phyloP scores from a whole-genome alignment of 2,888 invertebrate species.

The Seira ritae region DNA sequence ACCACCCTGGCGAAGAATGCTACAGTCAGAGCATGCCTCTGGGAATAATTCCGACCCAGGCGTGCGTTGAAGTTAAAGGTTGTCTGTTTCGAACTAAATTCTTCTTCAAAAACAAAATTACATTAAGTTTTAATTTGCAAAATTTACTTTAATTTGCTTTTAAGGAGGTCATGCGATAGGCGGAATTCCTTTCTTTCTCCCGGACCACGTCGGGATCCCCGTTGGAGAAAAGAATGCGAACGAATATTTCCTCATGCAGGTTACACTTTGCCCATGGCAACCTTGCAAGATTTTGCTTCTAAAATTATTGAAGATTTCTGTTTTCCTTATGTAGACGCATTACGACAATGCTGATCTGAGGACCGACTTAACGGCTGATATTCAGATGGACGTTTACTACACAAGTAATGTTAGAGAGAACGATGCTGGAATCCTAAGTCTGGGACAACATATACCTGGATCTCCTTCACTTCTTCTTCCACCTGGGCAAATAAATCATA shows the following conservation, averaged over 20 bases:
- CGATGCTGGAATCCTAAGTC: constrained; percentile 5
- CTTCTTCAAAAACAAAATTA: too few relatives aligned
- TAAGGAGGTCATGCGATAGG: constrained; percentile 28
- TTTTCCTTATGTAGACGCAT: constrained; percentile 44
- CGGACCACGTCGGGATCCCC: constrained; percentile 26
- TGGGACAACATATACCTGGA: constrained; percentile 27
- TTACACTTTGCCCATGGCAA: too few relatives aligned
- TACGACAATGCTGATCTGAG: constrained; percentile 38
- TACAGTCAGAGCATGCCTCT: not conserved
- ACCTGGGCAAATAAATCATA: not conserved
- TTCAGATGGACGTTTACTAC: constrained; percentile 38
- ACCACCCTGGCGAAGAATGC: constrained; percentile 37
- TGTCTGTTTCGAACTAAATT: too few relatives aligned
- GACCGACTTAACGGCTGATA: not conserved
- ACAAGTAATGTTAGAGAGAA: constrained; percentile 17
- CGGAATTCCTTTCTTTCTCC: constrained; percentile 22
- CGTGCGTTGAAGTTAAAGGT: constrained; percentile 21
- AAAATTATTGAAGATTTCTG: too few relatives aligned
- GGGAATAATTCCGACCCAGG: constrained; percentile 17
- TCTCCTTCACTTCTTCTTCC: constrained; percentile 22
- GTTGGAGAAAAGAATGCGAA: constrained; percentile 18
- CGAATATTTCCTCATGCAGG: too few relatives aligned
- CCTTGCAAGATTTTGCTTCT: too few relatives aligned
- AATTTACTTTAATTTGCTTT: too few relatives aligned
- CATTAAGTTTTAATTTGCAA: too few relatives aligned